Conservation (phyloP, 1,140 invertebrate genomes). For the Euura lappo region DNA sequence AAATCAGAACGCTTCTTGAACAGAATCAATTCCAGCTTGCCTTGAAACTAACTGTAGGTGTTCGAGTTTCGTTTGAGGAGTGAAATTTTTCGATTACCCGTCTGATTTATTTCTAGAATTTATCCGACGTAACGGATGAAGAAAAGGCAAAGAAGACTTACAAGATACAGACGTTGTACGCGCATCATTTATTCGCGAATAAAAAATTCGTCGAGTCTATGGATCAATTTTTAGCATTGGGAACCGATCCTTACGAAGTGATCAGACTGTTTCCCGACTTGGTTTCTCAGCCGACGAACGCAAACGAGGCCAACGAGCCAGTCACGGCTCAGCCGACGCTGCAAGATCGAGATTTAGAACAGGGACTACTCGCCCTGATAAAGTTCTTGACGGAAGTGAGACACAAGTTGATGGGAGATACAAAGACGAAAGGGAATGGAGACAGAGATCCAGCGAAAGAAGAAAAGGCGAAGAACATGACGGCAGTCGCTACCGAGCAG, state of each 20-base stretch:
- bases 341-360: conserved; percentile 86
- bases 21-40: conserved; percentile 94
- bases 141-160: conserved; percentile 83
- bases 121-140: conserved; percentile 81
- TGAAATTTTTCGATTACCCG: neutral
- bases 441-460: conserved; percentile 54
- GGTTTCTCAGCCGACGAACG: conserved; percentile 71
- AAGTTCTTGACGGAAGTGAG: conserved; percentile 86
- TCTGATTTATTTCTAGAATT: conserved; percentile 76
- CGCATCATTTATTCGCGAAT: conserved; percentile 88
- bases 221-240: conserved; percentile 86
- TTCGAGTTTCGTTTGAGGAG: conserved; percentile 10
- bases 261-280: conserved; percentile 93
- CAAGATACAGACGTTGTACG: conserved; percentile 89
- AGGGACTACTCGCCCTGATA: conserved; percentile 86
- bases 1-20: conserved; percentile 81
- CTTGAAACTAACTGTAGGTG: conserved; percentile 86
- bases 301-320: conserved; percentile 56
- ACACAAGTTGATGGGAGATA: conserved; percentile 62
- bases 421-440: conserved; percentile 52
- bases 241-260: conserved; percentile 92
- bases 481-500: conserved; percentile 61
- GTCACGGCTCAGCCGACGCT: conserved; percentile 64
- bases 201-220: conserved; percentile 90
- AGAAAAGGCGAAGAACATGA: conserved; percentile 51